phyloP scores from a whole-genome alignment of 2,113 vertebrate species.

The Conger conger region DNA sequence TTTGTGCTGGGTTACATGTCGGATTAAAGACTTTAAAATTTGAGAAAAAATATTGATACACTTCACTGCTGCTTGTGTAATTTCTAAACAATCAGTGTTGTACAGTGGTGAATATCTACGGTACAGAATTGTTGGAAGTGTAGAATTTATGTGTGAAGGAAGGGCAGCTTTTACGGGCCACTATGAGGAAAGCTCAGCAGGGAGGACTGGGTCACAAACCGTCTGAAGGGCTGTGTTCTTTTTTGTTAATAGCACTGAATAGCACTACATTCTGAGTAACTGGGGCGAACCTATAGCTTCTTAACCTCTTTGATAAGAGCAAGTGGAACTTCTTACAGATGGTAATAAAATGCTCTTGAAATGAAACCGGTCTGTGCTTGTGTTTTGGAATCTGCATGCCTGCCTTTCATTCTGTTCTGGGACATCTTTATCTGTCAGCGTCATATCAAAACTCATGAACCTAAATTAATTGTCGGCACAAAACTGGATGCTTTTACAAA shows the following conservation, averaged over 20 bases:
- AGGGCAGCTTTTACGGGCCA: slow-evolving; percentile 64
- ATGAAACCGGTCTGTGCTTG: neutral
- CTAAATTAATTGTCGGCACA: neutral
- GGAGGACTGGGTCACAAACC: slow-evolving; percentile 12
- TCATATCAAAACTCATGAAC: no score
- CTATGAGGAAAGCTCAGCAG: slow-evolving; percentile 25
- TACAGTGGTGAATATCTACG: neutral
- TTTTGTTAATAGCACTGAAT: slow-evolving; percentile 57
- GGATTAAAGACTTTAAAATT: neutral
- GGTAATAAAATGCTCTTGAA: slow-evolving; percentile 27
- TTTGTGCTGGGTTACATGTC: neutral
- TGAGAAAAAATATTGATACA: neutral
- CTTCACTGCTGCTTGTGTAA: slow-evolving; percentile 10
- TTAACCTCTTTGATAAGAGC: slow-evolving; percentile 25
- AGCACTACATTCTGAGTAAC: slow-evolving; percentile 71
- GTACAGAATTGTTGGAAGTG: neutral
- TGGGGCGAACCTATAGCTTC: slow-evolving; percentile 43
- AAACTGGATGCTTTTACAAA: neutral
- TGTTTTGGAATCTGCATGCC: neutral
- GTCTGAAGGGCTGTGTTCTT: slow-evolving; percentile 24
- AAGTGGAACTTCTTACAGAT: slow-evolving; percentile 14
- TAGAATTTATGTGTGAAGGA: slow-evolving; percentile 51
- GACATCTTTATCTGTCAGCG: neutral
- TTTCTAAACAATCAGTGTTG: slow-evolving; percentile 3
- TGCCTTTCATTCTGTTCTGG: neutral